These are phyloP conservation scores for Pongo pygmaeus DNA, from an alignment of 2,113 vertebrate species.

Conservation along the genomic window DNA sequence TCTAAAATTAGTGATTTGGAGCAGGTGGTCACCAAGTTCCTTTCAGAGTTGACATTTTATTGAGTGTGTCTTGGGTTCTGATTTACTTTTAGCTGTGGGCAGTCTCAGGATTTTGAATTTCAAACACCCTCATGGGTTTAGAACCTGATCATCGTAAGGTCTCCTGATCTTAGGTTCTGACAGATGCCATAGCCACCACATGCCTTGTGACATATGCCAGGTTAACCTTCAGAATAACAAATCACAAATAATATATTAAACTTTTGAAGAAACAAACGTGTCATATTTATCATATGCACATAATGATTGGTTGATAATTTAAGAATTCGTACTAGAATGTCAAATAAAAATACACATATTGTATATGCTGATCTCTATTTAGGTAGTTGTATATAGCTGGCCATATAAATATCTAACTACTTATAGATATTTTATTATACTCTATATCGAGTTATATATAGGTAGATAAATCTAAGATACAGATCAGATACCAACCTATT, in stretches of 20 bases:
- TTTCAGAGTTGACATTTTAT: background rate
- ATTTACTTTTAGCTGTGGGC: background rate
- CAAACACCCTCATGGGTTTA: background rate
- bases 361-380: slow-evolving; percentile 20
- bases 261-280: background rate
- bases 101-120: slow-evolving; percentile 25
- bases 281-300: background rate
- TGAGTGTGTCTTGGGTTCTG: background rate
- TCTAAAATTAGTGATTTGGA: background rate
- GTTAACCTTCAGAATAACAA: slow-evolving; percentile 6
- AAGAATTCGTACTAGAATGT: slow-evolving; percentile 21
- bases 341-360: slow-evolving; percentile 46
- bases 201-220: background rate
- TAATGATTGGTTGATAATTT: background rate
- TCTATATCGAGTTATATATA: background rate
- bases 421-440: slow-evolving; percentile 29
- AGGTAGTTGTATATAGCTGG: background rate
- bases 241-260: background rate
- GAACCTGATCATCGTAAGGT: background rate
- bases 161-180: background rate
- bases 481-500: background rate
- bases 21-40: background rate
- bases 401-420: background rate
- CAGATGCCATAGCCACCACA: background rate
- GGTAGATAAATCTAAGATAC: slow-evolving; percentile 42